A percentile compares a stretch with the other conserved stretches of the same genome.
Evolutionary conservation across 2,888 invertebrate species (phyloP).

Genomic region (Sphaerophoria rueppellii): DNA sequence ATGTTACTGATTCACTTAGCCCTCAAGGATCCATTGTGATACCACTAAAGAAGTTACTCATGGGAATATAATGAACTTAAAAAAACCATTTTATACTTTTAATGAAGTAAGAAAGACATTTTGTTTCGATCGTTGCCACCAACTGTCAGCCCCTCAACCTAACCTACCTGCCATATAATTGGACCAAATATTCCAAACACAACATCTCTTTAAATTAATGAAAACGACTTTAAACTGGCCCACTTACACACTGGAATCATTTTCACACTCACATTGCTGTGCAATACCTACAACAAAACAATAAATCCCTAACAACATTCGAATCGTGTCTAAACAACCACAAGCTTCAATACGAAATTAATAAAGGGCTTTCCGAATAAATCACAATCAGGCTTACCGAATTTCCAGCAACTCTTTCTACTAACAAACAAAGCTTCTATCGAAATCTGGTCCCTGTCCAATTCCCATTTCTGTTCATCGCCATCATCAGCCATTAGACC

Average conservation of each 20-base stretch:
- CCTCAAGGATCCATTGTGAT: too few species aligned
- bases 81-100: too few species aligned
- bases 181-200: slow-evolving; percentile 1
- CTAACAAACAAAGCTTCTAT: not conserved
- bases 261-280: slow-evolving; percentile 43
- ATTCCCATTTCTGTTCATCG: too few species aligned
- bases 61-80: too few species aligned
- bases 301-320: slow-evolving; percentile 51
- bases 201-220: slow-evolving; percentile 12
- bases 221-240: slow-evolving; percentile 26
- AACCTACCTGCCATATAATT: too few species aligned
- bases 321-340: slow-evolving; percentile 51
- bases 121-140: too few species aligned
- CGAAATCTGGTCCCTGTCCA: too few species aligned
- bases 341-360: slow-evolving; percentile 63
- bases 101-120: too few species aligned
- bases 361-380: slow-evolving; percentile 62
- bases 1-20: too few species aligned
- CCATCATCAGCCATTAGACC: not conserved
- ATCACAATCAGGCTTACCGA: slow-evolving; percentile 48
- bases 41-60: too few species aligned
- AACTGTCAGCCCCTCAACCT: too few species aligned
- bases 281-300: slow-evolving; percentile 26
- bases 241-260: not conserved
- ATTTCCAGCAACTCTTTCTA: not conserved